Conservation (phyloP, 2,113 vertebrate species). For the Oxyura jamaicensis region DNA sequence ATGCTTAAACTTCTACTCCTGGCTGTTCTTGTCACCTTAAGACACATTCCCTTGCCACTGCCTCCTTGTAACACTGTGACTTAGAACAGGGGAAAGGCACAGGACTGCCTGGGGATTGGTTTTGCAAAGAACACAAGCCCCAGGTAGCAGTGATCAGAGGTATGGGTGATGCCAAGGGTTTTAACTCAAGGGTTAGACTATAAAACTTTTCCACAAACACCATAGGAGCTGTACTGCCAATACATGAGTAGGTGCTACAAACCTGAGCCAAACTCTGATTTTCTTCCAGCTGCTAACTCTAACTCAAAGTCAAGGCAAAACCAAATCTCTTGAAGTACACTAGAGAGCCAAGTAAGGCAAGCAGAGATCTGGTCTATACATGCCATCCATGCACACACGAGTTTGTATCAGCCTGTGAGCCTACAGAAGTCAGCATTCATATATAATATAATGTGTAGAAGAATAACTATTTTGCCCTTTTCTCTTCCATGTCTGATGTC, state of each 20-base stretch:
- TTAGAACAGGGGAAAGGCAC: neutral
- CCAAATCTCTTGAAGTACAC: neutral
- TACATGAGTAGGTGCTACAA: neutral
- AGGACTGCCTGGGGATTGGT: neutral
- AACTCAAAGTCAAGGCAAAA: neutral
- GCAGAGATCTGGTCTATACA: neutral
- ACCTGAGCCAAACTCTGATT: neutral
- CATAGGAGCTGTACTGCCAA: slow-evolving; percentile 1
- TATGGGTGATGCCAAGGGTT: neutral
- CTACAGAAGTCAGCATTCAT: neutral
- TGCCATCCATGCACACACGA: neutral
- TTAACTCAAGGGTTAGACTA: neutral
- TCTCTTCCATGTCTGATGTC: neutral
- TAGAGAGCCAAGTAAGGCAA: neutral
- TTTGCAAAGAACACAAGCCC: neutral
- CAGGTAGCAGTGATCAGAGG: rapidly evolving
- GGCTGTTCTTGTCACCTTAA: neutral
- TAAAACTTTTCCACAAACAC: neutral
- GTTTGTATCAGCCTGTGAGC: neutral
- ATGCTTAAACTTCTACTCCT: neutral
- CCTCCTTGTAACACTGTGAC: rapidly evolving
- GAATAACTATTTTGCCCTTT: neutral
- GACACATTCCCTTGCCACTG: neutral
- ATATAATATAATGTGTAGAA: too few relatives aligned
- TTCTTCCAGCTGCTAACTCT: neutral